Conservation (phyloP, 2,888 invertebrate genomes). For the Drosophila greeni region DNA sequence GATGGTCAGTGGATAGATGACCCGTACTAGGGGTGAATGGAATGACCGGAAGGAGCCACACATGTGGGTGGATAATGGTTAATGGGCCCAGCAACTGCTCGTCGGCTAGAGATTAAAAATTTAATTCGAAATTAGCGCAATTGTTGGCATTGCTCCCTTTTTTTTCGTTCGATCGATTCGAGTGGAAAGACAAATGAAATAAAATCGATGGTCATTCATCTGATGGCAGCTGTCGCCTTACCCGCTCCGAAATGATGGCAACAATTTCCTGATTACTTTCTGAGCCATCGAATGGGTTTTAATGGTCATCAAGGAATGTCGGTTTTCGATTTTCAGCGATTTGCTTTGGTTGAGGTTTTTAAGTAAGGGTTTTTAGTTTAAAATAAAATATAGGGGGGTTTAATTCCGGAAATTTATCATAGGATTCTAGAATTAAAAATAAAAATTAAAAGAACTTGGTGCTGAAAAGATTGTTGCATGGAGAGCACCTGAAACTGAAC, state of each 20-base stretch:
- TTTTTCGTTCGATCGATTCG: constrained; percentile 30
- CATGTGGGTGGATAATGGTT: constrained; percentile 61
- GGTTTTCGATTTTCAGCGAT: constrained; percentile 36
- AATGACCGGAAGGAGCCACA: constrained; percentile 34
- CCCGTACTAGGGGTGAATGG: constrained; percentile 61
- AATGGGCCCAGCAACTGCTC: constrained; percentile 51
- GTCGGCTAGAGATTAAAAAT: constrained; percentile 68
- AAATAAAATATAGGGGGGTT: background rate
- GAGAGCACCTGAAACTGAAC: too few relatives aligned
- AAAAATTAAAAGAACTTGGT: too few relatives aligned
- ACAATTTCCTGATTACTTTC: constrained; percentile 73
- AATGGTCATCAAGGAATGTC: constrained; percentile 50
- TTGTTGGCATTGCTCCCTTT: constrained; percentile 69
- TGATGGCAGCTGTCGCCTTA: constrained; percentile 25
- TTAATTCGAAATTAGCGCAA: constrained; percentile 77
- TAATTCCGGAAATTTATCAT: background rate
- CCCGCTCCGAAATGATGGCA: constrained; percentile 54
- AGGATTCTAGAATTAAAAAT: too few relatives aligned
- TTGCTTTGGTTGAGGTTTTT: constrained; percentile 19
- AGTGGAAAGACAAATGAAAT: constrained; percentile 62
- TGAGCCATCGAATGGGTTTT: constrained; percentile 57
- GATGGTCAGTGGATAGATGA: constrained; percentile 52
- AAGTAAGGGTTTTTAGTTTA: constrained; percentile 4
- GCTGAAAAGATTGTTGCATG: too few relatives aligned
- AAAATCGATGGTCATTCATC: constrained; percentile 49